Evolutionary conservation across 2,888 invertebrate species (phyloP), one percentile per base, ranked within the genome.

Genomic region (Synergus laeviventris): DNA sequence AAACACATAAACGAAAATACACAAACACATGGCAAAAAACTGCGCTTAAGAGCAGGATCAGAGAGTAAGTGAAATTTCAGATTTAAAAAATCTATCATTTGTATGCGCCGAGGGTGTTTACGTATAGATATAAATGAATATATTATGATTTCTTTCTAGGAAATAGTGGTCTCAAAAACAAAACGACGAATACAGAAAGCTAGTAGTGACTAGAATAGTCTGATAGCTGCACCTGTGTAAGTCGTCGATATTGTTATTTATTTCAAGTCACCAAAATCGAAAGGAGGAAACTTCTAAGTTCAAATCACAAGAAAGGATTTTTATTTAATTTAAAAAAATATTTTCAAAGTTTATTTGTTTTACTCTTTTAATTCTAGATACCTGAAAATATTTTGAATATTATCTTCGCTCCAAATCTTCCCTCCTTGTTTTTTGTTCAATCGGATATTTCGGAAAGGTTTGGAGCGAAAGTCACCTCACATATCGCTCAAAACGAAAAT

Each of bases 191-290:
- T 49, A 74, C 45, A 73, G 74, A 76, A 81, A 77, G 21, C 77
- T 79, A 80, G 78, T 79, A 81, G 82, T 82, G 80, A 80, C 78
- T 80, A 82, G 81, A 79, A 79, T 82, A 82, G 82, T 83, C 81
- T 78, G 79, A 81, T 78, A 79, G 82, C 81, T 80, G 79, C 81
- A 82, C 80, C 76, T 82, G 78, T 82, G 31, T 49, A 49, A 31
- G 16, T 70, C 31, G 31, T 70, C n/a, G 70, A 70, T 31, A 70
- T 70, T 62, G 61, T 61, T 56, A 39, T 56, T 76, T 76, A 76
- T 76, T 64, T 59, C 21, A 61, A 78, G 61, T 42, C 24, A 54
- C 24, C 24, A 18, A 59, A 59, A 24, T 59, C 24, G 45, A 70
- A 70, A n/a, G 9, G n/a, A 49, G 49, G 31, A 31, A 70, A 49